phyloP scores from a whole-genome alignment of 2,113 vertebrate genomes.

The Gavia stellata region DNA sequence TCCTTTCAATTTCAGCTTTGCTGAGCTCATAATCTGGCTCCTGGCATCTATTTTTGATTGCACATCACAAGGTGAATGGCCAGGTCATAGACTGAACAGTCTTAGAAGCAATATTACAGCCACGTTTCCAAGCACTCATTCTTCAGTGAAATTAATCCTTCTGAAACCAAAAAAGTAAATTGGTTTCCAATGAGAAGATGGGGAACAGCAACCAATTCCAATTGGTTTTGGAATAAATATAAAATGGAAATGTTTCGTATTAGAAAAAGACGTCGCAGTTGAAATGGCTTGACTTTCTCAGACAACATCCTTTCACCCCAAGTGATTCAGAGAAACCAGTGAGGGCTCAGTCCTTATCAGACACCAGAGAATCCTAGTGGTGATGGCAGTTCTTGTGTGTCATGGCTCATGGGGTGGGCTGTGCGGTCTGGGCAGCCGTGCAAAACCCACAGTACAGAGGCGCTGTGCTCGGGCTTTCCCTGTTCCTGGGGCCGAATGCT shows the following conservation, averaged over 20 bases:
- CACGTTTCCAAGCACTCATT: neutral
- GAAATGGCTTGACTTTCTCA: neutral
- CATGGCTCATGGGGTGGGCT: rapidly evolving
- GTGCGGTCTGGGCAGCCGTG: neutral
- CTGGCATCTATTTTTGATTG: neutral
- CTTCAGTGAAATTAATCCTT: neutral
- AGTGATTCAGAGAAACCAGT: neutral
- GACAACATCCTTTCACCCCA: neutral
- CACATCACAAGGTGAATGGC: neutral
- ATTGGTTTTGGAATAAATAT: too few species aligned
- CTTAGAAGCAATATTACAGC: neutral
- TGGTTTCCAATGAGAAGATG: too few species aligned
- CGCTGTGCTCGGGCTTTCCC: rapidly evolving
- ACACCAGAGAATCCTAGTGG: neutral
- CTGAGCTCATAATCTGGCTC: neutral
- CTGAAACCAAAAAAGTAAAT: neutral
- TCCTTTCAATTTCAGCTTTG: neutral
- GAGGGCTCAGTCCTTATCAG: neutral
- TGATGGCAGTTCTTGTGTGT: neutral
- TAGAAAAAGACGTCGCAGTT: neutral
- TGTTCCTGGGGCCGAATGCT: rapidly evolving
- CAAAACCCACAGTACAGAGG: neutral
- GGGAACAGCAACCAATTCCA: too few species aligned
- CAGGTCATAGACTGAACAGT: neutral
- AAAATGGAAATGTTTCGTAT: neutral